Evolutionary conservation across 2,113 vertebrate genomes (phyloP), one percentile per base, ranked within the genome.

Genomic region (Corapipo altera): DNA sequence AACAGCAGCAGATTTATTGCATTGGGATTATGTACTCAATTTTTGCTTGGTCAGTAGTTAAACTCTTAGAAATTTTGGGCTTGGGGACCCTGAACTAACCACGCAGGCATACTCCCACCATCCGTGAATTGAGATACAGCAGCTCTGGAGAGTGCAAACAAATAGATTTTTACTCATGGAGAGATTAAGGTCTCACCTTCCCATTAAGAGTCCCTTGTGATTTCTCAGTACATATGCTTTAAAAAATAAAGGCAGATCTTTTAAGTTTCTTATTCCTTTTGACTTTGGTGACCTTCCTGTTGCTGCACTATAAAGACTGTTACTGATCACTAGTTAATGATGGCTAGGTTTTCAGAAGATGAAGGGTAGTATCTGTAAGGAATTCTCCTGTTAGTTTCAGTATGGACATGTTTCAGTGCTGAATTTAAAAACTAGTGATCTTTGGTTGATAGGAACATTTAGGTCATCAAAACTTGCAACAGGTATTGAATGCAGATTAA

Each of bases 91-190:
- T 39, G 46, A 85, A 22, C 28, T 59, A 64, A 5, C 10, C 21
- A 18, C 55, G 51, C 5, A 43, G 0, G 0, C 23, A 51, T 11
- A 11, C 3, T 74, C 43, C 15, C 0, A 1, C 70, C 39, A 58
- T 33, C 28, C 46, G 28, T 14, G 28, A 33, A 51, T 3, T 39
- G 49, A 66, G 19, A 49, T 49, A 22, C 16, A 83, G 24, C n/a
- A 80, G 27, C 12, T 83, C n/a, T 46, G 54, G 26, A 28, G 6
- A 58, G 11, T 61, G 46, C 6, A 32, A 79, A 15, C 8, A 19
- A 79, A 55, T 3, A 65, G 12, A 51, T n/a, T 83, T 48, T 77
- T 57, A 12, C 28, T 65, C 5, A 48, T 19, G 44, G 33, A 48
- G 30, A 30, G 27, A 49, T 19, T 5, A 88, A 75, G 2, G 2